These are phyloP conservation scores for Zoanthus sansibaricus DNA, from an alignment of 92 coral and sea anemone species.

Conservation along the genomic window DNA sequence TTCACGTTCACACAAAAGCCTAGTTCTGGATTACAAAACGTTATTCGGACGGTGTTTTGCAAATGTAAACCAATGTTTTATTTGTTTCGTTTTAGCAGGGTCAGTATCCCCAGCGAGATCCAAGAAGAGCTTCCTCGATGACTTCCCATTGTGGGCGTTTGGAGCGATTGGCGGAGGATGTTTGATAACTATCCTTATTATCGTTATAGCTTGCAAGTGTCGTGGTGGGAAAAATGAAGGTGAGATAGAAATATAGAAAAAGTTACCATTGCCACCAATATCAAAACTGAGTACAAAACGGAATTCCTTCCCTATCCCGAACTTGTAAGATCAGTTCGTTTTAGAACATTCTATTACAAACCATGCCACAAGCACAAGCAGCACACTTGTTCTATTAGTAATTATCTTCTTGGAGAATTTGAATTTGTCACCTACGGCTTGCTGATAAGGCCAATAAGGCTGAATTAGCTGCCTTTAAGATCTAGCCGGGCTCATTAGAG, in stretches of 20 bases:
- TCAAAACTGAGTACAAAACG: not conserved
- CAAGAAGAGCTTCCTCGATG: not conserved
- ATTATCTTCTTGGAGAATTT: too few species aligned
- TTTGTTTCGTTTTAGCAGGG: not conserved
- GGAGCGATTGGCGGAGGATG: conserved; percentile 63
- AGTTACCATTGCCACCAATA: not conserved
- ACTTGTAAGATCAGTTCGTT: too few species aligned
- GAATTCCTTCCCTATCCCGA: too few species aligned
- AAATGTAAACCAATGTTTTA: not conserved
- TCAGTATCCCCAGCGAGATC: not conserved
- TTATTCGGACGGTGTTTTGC: too few species aligned
- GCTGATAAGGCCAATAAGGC: too few species aligned
- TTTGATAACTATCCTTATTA: conserved; percentile 21
- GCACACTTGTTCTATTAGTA: too few species aligned
- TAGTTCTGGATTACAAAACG: not conserved
- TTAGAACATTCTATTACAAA: too few species aligned
- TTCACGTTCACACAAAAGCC: not conserved
- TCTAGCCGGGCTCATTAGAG: too few species aligned
- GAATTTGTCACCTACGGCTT: too few species aligned
- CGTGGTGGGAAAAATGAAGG: conserved; percentile 43
- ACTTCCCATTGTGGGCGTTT: conserved; percentile 64
- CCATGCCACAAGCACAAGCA: too few species aligned
- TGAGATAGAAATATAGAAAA: not conserved
- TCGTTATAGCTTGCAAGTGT: conserved; percentile 39
- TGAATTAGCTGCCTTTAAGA: too few species aligned